phyloP scores from a whole-genome alignment of 2,888 invertebrate genomes.

The Nemurella pictetii region DNA sequence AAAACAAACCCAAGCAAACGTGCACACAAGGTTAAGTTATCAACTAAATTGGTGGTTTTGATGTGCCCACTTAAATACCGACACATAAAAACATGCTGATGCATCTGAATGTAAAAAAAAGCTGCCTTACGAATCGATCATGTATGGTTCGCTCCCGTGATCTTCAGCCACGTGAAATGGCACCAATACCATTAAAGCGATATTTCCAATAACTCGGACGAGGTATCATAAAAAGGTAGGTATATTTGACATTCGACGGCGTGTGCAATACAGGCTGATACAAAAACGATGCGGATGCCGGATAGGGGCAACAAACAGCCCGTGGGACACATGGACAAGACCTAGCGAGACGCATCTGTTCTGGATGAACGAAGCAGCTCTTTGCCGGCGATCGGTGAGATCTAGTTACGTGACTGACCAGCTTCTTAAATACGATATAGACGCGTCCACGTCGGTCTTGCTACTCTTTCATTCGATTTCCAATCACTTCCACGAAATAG shows the following conservation, averaged over 20 bases:
- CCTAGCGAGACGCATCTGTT: neutral
- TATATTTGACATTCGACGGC: neutral
- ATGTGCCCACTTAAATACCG: neutral
- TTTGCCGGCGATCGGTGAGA: neutral
- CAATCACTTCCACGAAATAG: neutral
- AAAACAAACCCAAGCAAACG: neutral
- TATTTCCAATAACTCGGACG: neutral
- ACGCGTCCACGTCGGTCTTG: neutral
- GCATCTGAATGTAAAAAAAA: neutral
- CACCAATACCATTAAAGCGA: neutral
- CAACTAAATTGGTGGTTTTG: neutral
- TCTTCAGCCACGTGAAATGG: neutral
- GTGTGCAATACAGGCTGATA: neutral
- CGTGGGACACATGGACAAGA: too few relatives aligned
- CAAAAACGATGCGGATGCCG: neutral
- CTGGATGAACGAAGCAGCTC: neutral
- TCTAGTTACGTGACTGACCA: conserved; percentile 17
- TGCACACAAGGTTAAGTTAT: neutral
- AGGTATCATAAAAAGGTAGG: neutral
- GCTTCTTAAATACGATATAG: conserved; percentile 7
- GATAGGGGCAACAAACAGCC: too few relatives aligned
- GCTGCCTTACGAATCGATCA: neutral
- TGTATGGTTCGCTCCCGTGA: neutral
- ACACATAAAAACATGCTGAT: neutral
- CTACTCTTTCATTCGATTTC: conserved; percentile 10